A percentile compares a stretch with the other conserved stretches of the same genome.
Conservation (phyloP, 37 sponge, comb jelly and placozoan species). For the Geodia barretti region DNA sequence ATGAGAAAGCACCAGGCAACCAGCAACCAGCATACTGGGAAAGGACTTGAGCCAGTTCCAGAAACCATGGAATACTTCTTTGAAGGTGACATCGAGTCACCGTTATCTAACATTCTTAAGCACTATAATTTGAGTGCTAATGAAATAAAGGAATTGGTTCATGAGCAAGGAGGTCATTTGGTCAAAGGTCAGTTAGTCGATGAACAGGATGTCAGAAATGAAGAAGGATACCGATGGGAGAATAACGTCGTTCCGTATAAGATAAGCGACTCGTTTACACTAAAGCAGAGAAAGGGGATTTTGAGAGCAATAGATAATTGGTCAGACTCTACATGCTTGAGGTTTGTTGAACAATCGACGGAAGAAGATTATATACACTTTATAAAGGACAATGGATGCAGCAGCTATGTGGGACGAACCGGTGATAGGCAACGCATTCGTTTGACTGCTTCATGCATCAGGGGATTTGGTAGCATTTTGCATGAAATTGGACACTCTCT, state of each 20-base stretch:
- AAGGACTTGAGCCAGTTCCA: no score
- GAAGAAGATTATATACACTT: background rate
- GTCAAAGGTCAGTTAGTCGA: background rate
- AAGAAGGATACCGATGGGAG: background rate
- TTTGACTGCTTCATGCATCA: background rate
- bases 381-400: background rate
- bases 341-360: background rate
- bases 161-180: no score
- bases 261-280: background rate
- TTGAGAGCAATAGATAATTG: background rate
- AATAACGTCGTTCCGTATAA: background rate
- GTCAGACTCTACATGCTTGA: background rate
- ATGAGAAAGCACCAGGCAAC: no score
- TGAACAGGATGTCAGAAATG: background rate
- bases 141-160: background rate
- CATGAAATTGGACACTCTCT: constrained; percentile 69
- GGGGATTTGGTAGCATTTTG: constrained; percentile 21
- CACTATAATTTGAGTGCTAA: no score
- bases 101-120: background rate
- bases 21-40: no score
- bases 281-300: background rate
- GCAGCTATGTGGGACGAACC: background rate
- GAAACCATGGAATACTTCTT: no score
- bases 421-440: background rate
- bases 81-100: background rate